These are phyloP conservation scores for Calidris pygmaea DNA, from an alignment of 2,113 vertebrate species.

Conservation along the genomic window DNA sequence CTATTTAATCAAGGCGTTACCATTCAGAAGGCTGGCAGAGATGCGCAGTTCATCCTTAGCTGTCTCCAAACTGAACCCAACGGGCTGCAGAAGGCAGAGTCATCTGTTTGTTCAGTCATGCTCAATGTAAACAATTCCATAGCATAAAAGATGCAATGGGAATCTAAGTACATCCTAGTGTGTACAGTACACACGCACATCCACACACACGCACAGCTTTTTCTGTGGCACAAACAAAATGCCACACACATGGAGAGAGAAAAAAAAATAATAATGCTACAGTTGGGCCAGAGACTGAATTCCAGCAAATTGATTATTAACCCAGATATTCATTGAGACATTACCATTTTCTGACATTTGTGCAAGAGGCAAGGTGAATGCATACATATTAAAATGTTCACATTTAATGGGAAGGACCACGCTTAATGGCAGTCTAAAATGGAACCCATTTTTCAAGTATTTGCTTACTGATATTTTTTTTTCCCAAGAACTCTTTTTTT, in stretches of 20 bases:
- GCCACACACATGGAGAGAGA: slow-evolving; percentile 58
- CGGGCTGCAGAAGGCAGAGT: slow-evolving; percentile 61
- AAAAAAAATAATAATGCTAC: slow-evolving; percentile 75
- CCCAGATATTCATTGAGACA: slow-evolving; percentile 72
- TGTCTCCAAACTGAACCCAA: slow-evolving; percentile 43
- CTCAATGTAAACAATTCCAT: slow-evolving; percentile 78
- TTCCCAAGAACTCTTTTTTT: slow-evolving; percentile 55
- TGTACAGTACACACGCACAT: slow-evolving; percentile 53
- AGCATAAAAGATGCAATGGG: slow-evolving; percentile 72
- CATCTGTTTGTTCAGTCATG: slow-evolving; percentile 73
- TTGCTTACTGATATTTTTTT: slow-evolving; percentile 75
- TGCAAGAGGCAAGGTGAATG: slow-evolving; percentile 86
- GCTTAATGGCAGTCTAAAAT: slow-evolving; percentile 86
- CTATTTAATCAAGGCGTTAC: neutral
- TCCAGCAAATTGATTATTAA: slow-evolving; percentile 78
- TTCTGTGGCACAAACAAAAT: slow-evolving; percentile 67
- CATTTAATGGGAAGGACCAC: slow-evolving; percentile 96
- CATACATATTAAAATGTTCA: slow-evolving; percentile 88
- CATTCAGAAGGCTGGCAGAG: slow-evolving; percentile 40
- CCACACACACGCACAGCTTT: slow-evolving; percentile 25
- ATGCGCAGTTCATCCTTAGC: neutral
- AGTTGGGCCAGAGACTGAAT: slow-evolving; percentile 78
- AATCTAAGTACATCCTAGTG: slow-evolving; percentile 69
- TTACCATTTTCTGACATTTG: slow-evolving; percentile 80
- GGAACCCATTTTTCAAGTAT: slow-evolving; percentile 97